These are phyloP conservation scores for Danaus melanippus DNA, from an alignment of 1,140 invertebrate genomes.

Conservation along the genomic window DNA sequence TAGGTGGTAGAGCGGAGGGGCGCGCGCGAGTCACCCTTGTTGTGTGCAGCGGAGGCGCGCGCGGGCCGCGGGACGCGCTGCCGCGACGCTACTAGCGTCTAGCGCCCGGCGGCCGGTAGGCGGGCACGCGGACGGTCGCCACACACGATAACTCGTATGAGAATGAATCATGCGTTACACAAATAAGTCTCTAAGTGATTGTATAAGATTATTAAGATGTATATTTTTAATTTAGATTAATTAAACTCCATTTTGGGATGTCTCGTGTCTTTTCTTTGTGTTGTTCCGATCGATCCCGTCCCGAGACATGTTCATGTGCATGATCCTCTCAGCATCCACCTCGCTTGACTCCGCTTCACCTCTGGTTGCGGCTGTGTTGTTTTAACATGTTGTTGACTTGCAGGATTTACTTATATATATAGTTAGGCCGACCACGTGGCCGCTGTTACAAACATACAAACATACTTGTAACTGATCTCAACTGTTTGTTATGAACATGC, in stretches of 20 bases:
- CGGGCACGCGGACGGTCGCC: conserved; percentile 7
- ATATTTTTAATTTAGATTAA: conserved; percentile 35
- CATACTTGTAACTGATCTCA: no score
- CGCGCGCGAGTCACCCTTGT: conserved; percentile 14
- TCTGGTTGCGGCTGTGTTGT: conserved; percentile 11
- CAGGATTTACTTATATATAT: conserved; percentile 5
- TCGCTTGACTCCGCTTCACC: conserved; percentile 9
- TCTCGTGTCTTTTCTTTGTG: conserved; percentile 16
- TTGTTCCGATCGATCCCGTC: conserved; percentile 4
- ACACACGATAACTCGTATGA: conserved; percentile 16
- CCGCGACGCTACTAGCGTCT: conserved; percentile 10
- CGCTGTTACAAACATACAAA: conserved; percentile 1
- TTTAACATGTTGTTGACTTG: conserved; percentile 23
- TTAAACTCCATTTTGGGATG: conserved; percentile 29
- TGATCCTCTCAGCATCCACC: conserved; percentile 9
- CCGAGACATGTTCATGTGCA: conserved; percentile 10
- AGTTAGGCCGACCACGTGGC: conserved; percentile 5
- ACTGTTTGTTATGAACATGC: not conserved
- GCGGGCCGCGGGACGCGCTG: conserved; percentile 16
- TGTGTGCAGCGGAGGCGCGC: conserved; percentile 23
- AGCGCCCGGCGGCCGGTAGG: conserved; percentile 10
- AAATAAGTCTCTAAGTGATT: conserved; percentile 21
- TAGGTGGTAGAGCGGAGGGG: not conserved
- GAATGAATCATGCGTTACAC: conserved; percentile 18
- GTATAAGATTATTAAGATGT: conserved; percentile 36